phyloP scores from a whole-genome alignment of 2,797 vertebrate species.

The Danio albolineatus region DNA sequence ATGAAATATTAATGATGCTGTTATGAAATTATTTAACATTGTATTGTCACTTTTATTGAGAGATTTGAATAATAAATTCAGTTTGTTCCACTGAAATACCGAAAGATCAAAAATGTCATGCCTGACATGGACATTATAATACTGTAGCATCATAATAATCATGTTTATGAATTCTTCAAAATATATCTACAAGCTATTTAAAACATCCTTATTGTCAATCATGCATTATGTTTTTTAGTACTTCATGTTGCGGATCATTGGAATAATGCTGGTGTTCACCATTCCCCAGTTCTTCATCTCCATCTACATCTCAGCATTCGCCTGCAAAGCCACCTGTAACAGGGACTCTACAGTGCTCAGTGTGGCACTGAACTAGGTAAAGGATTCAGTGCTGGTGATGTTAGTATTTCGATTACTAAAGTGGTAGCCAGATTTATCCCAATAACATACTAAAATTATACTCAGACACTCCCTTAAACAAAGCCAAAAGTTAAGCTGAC shows the following conservation, averaged over 20 bases:
- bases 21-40: too few species aligned
- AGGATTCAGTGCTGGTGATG: background rate
- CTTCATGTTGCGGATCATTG: background rate
- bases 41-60: too few species aligned
- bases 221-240: background rate
- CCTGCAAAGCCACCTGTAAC: conserved; percentile 31
- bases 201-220: too few species aligned
- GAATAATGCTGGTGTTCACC: conserved; percentile 32
- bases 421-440: background rate
- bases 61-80: too few species aligned
- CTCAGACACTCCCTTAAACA: background rate
- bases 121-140: too few species aligned
- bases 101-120: too few species aligned
- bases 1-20: too few species aligned
- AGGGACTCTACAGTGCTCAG: conserved; percentile 5
- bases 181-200: too few species aligned
- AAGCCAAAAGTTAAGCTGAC: background rate
- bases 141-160: too few species aligned
- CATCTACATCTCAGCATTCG: conserved; percentile 17
- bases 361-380: background rate
- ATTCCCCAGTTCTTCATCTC: conserved; percentile 41
- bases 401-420: too few species aligned
- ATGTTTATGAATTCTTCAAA: too few species aligned
- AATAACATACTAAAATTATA: background rate
- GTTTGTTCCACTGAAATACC: too few species aligned